Evolutionary conservation across 2,888 invertebrate species (phyloP).

Genomic region (Camptogramma bilineatum): DNA sequence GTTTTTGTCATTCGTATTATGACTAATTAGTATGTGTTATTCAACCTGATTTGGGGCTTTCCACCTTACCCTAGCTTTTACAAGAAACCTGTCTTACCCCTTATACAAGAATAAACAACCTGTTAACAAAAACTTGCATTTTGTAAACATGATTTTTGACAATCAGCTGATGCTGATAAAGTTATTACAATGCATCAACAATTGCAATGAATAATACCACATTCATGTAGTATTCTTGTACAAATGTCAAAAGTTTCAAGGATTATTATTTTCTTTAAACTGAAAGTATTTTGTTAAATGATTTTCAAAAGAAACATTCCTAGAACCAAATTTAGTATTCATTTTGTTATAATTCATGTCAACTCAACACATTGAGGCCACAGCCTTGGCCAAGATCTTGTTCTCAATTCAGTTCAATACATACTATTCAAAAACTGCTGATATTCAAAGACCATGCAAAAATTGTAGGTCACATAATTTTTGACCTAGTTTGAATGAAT

Average conservation of each 20-base stretch:
- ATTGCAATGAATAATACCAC: not conserved
- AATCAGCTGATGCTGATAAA: conserved; percentile 22
- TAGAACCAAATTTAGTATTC: conserved; percentile 9
- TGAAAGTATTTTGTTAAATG: not conserved
- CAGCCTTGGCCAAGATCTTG: conserved; percentile 32
- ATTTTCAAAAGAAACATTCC: conserved; percentile 1
- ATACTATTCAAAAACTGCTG: conserved; percentile 7
- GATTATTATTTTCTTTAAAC: not conserved
- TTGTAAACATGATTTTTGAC: conserved; percentile 16
- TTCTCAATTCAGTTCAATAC: conserved; percentile 15
- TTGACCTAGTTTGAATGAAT: conserved; percentile 7
- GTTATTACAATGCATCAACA: not conserved
- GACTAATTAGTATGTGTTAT: not conserved
- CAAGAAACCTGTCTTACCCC: conserved; percentile 2
- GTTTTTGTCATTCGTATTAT: too few species aligned
- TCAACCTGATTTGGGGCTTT: not conserved
- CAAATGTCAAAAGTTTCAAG: not conserved
- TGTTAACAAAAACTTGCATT: conserved; percentile 1
- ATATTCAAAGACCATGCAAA: conserved; percentile 10
- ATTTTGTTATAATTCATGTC: conserved; percentile 16
- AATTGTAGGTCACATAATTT: conserved; percentile 1
- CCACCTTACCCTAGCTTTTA: not conserved
- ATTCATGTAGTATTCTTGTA: not conserved
- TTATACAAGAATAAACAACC: conserved; percentile 1
- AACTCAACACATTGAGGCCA: conserved; percentile 23